Evolutionary conservation across 64 coral and sea anemone species (phyloP), one percentile per base, ranked within the genome.

Genomic region (Stylophora pistillata): DNA sequence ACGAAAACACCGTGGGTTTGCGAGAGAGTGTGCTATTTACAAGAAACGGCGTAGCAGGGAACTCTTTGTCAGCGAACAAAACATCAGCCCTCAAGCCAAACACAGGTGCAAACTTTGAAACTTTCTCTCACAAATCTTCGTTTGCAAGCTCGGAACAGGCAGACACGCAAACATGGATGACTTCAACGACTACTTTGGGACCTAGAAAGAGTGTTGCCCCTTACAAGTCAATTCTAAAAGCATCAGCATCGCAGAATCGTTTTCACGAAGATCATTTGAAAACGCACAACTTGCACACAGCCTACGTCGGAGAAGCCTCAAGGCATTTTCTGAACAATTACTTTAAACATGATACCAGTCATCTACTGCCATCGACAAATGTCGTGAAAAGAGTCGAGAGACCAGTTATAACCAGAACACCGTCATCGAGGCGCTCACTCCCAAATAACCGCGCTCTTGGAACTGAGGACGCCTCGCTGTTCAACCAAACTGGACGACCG

Each of bases 201-300:
- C 60, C 47, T 4, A 13, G 47, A 12, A 17, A 13, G 21, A 53
- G 37, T 14, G 1, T 21, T 52, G 18, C 16, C 27, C 61, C 61
- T n/a, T 53, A 15, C 61, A 84, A 69, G 34, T 69, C 80, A 84
- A 41, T 70, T 23, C 62, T 84, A 12, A 84, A 70, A 84, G 28
- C 61, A n/a, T n/a, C 31, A 12, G 11, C 56, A 59, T 21, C 80
- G 27, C 37, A 7, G 37, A 33, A 12, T 9, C 23, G 9, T 10
- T 62, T 69, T 17, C 28, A 25, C 10, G 23, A 37, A 54, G n/a
- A 21, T 84, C 34, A 26, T 70, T 84, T 84, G 34, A 53, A 69
- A 12, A 20, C 18, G 27, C 47, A 23, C 17, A 52, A 84, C 25
- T 11, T 65, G 60, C 31, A 18, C 15, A 21, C 60, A 30, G 28